A percentile compares a stretch with the other conserved stretches of the same genome.
These are phyloP conservation scores for Sturmia bella DNA, from an alignment of 2,888 invertebrate species.

Conservation along the genomic window DNA sequence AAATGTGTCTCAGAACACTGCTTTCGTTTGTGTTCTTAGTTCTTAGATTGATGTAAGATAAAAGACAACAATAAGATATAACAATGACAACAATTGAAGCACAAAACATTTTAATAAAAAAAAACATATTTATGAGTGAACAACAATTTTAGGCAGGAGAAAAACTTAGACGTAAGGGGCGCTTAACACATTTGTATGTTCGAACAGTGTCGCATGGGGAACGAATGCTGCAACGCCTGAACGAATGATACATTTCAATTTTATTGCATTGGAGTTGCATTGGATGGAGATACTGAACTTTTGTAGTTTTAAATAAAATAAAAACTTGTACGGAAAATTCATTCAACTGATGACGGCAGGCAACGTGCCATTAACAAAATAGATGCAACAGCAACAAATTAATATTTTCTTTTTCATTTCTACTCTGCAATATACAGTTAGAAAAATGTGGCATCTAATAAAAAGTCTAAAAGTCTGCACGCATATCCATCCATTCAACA, in stretches of 20 bases:
- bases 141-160: not conserved
- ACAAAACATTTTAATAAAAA: conserved; percentile 47
- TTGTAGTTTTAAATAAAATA: conserved; percentile 11
- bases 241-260: conserved; percentile 15
- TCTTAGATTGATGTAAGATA: conserved; percentile 14
- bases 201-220: conserved; percentile 6
- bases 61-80: conserved; percentile 29
- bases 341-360: conserved; percentile 63
- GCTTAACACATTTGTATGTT: conserved; percentile 16
- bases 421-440: conserved; percentile 56
- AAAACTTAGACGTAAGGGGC: conserved; percentile 20
- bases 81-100: conserved; percentile 46
- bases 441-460: conserved; percentile 64
- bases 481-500: conserved; percentile 53
- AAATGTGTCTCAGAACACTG: not conserved
- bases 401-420: not conserved
- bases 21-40: too few relatives aligned
- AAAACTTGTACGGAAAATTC: conserved; percentile 37
- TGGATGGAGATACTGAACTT: conserved; percentile 6
- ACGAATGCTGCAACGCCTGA: not conserved
- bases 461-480: conserved; percentile 60
- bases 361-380: conserved; percentile 67
- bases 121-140: conserved; percentile 42
- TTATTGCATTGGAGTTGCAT: not conserved
- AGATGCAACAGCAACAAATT: conserved; percentile 50